phyloP scores from a whole-genome alignment of 2,113 vertebrate species.

The Pteruthius melanotis region DNA sequence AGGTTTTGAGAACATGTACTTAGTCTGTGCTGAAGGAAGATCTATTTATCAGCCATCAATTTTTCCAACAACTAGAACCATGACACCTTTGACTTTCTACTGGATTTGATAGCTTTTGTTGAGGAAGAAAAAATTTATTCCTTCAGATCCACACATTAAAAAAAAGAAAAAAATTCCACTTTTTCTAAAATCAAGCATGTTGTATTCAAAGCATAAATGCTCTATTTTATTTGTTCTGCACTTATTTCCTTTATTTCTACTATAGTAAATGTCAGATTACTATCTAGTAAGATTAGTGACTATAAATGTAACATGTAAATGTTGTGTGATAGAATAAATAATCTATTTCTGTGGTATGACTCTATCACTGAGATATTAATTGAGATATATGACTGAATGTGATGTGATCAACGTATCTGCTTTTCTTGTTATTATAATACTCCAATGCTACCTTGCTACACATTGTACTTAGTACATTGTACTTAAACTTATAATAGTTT shows the following conservation, averaged over 20 bases:
- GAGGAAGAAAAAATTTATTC: background rate
- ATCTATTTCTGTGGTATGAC: background rate
- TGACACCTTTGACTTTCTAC: background rate
- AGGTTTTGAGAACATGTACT: background rate
- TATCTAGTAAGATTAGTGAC: background rate
- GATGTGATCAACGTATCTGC: background rate
- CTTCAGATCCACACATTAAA: rapidly evolving
- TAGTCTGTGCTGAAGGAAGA: background rate
- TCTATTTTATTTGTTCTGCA: background rate
- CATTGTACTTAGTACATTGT: background rate
- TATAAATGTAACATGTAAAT: background rate
- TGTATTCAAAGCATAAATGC: background rate
- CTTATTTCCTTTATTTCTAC: background rate
- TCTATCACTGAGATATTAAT: background rate
- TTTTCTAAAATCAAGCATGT: background rate
- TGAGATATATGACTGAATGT: background rate
- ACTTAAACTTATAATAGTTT: background rate
- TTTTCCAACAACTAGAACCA: background rate
- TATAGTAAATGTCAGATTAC: background rate
- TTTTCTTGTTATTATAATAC: background rate
- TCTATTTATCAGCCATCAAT: background rate
- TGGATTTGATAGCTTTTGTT: background rate
- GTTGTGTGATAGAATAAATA: background rate
- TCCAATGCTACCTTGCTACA: background rate
- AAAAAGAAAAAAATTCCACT: rapidly evolving